These are phyloP conservation scores for Hoplostethus atlanticus DNA, from an alignment of 2,797 vertebrate species.

Conservation along the genomic window DNA sequence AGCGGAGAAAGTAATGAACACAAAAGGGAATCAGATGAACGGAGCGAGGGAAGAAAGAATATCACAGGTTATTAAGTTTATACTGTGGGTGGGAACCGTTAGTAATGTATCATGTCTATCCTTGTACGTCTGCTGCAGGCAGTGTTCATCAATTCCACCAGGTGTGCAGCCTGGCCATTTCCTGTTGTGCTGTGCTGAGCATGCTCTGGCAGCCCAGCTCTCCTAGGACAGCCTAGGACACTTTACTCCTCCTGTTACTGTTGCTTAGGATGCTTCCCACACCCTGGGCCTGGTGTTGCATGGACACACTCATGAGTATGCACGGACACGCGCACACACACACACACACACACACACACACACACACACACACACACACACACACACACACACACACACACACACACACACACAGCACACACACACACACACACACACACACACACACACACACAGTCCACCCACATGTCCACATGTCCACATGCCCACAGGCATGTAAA, in stretches of 20 bases:
- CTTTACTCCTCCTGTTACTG: conserved; percentile 70
- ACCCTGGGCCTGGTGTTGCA: conserved; percentile 77
- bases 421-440: conserved; percentile 42
- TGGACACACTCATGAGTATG: conserved; percentile 33
- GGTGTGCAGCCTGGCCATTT: conserved; percentile 50
- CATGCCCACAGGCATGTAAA: conserved; percentile 73
- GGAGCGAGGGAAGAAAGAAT: conserved; percentile 10
- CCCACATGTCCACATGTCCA: conserved; percentile 77
- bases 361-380: conserved; percentile 42
- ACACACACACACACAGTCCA: conserved; percentile 56
- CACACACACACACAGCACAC: conserved; percentile 45
- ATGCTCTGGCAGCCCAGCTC: conserved; percentile 48
- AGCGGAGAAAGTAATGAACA: conserved; percentile 1
- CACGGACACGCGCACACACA: conserved; percentile 46
- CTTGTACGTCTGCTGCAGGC: conserved; percentile 44
- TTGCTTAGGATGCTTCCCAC: conserved; percentile 78
- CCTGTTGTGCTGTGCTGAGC: conserved; percentile 55
- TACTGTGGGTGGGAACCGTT: conserved; percentile 47
- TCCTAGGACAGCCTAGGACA: background rate
- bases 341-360: conserved; percentile 48
- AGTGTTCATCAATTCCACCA: conserved; percentile 15
- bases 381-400: conserved; percentile 44
- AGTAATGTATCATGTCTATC: conserved; percentile 41
- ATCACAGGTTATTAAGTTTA: conserved; percentile 13
- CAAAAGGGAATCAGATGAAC: background rate